Conservation (phyloP, 1,140 invertebrate genomes). For the Drosophila sulfurigaster region DNA sequence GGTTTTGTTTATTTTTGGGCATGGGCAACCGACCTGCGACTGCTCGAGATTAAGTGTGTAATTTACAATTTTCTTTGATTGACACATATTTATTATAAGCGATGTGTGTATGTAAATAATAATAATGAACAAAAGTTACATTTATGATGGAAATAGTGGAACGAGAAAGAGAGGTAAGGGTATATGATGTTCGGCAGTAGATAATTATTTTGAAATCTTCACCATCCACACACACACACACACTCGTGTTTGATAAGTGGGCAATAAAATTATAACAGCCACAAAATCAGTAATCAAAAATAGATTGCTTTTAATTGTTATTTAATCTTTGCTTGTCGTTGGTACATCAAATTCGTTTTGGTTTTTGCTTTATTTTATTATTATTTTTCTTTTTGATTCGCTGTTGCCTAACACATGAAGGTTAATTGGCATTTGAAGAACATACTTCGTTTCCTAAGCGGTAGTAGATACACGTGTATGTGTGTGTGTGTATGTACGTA, state of each 20-base stretch:
- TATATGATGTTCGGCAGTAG: background rate
- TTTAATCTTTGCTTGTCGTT: slow-evolving; percentile 61
- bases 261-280: slow-evolving; percentile 69
- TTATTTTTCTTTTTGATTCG: slow-evolving; percentile 13
- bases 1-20: slow-evolving; percentile 14
- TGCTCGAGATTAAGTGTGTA: slow-evolving; percentile 16
- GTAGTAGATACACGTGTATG: background rate
- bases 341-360: slow-evolving; percentile 34
- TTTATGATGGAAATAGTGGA: slow-evolving; percentile 69
- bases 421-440: slow-evolving; percentile 70
- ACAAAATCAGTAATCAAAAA: slow-evolving; percentile 70
- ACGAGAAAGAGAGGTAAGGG: background rate
- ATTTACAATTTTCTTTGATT: slow-evolving; percentile 33
- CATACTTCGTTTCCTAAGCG: slow-evolving; percentile 9
- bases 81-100: background rate
- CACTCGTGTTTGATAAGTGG: slow-evolving; percentile 54
- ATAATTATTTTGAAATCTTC: slow-evolving; percentile 19
- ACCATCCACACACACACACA: slow-evolving; percentile 13
- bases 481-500: too few species aligned
- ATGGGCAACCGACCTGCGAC: slow-evolving; percentile 9
- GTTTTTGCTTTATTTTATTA: slow-evolving; percentile 14
- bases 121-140: slow-evolving; percentile 21
- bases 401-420: slow-evolving; percentile 46
- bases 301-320: slow-evolving; percentile 79
- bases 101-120: background rate